Percentiles rank a stretch among this genome's conserved stretches.
Evolutionary conservation across 1,140 invertebrate genomes (phyloP).

Genomic region (Leptopilina boulardi): DNA sequence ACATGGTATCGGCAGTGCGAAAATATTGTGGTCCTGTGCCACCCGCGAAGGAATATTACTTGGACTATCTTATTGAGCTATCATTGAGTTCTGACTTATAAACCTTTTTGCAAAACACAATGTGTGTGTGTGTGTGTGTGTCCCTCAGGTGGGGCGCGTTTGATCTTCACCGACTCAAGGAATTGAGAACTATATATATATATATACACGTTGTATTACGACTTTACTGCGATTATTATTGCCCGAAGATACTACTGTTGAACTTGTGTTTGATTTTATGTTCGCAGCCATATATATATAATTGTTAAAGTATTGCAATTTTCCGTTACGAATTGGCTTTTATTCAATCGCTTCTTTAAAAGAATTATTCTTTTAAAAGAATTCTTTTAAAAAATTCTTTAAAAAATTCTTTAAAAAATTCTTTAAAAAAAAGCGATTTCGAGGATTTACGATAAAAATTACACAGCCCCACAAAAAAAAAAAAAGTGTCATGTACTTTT

Average conservation of each 20-base stretch:
- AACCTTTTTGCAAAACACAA: constrained; percentile 64
- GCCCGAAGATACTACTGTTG: constrained; percentile 68
- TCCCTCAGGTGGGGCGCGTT: constrained; percentile 65
- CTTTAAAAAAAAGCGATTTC: too few species aligned
- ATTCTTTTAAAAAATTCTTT: too few species aligned
- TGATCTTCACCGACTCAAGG: constrained; percentile 71
- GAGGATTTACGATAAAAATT: too few species aligned
- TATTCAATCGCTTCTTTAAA: too few species aligned
- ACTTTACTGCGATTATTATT: constrained; percentile 70
- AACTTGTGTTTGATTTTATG: constrained; percentile 48
- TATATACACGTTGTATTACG: constrained; percentile 64
- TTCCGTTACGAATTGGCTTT: too few species aligned
- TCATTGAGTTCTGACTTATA: constrained; percentile 68
- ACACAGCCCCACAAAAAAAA: too few species aligned
- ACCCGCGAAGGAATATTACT: constrained; percentile 67
- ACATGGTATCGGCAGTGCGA: constrained; percentile 70
- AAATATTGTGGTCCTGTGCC: constrained; percentile 51
- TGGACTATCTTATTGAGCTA: constrained; percentile 72
- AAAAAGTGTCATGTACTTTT: too few species aligned
- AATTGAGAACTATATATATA: constrained; percentile 65
- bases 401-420: too few species aligned
- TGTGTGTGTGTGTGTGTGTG: too few species aligned
- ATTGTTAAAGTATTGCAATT: not conserved
- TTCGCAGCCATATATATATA: not conserved
- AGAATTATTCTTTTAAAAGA: too few species aligned